Evolutionary conservation across 2,113 vertebrate genomes (phyloP).

Genomic region (Felis chaus): DNA sequence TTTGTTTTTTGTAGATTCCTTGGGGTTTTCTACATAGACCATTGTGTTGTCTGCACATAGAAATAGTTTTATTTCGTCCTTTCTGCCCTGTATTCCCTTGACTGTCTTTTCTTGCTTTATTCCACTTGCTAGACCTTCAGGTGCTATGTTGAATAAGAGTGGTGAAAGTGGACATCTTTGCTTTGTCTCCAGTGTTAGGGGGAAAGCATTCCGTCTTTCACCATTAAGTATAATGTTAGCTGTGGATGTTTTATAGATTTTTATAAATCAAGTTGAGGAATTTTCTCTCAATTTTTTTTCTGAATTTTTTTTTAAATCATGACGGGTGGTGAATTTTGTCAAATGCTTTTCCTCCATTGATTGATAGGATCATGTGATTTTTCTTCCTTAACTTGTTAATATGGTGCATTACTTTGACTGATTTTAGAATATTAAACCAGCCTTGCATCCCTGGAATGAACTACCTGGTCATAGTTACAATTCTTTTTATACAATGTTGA

Average conservation of each 20-base stretch:
- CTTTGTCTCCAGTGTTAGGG: not conserved
- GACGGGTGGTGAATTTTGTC: not conserved
- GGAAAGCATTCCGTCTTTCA: not conserved
- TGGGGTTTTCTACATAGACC: not conserved
- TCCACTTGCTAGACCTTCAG: not conserved
- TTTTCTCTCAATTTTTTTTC: not conserved
- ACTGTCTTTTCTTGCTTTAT: not conserved
- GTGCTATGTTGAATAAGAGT: not conserved
- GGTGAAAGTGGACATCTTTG: not conserved
- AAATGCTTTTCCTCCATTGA: not conserved
- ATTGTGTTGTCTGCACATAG: not conserved
- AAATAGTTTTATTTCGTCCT: not conserved
- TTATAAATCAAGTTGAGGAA: not conserved
- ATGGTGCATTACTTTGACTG: not conserved
- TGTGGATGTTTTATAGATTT: not conserved
- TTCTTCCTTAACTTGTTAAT: not conserved
- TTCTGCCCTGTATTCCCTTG: not conserved
- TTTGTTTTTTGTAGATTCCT: not conserved
- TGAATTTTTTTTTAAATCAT: not conserved
- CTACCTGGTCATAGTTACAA: not conserved
- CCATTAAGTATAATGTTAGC: not conserved
- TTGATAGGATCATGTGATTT: not conserved
- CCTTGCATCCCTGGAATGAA: not conserved
- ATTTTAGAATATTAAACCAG: not conserved
- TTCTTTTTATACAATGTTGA: not conserved